A percentile compares a stretch with the other conserved stretches of the same genome.
Evolutionary conservation across 2,113 vertebrate species (phyloP).

Genomic region (Nestor notabilis): DNA sequence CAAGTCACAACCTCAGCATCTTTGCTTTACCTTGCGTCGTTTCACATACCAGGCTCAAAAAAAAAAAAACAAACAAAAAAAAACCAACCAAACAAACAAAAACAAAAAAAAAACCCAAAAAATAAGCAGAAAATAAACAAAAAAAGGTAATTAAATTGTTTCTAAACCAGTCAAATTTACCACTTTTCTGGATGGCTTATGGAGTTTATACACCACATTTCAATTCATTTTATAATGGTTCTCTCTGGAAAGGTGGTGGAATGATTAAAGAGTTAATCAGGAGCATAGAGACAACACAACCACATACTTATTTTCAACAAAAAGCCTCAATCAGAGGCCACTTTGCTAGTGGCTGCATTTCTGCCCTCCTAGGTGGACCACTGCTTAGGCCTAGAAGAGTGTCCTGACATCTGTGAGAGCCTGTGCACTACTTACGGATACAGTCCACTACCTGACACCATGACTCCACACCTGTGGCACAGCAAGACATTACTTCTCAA

Average conservation of each 20-base stretch:
- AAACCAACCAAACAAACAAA: no score
- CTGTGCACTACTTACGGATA: background rate
- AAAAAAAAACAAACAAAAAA: no score
- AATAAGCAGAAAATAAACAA: background rate
- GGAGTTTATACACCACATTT: background rate
- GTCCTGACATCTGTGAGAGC: background rate
- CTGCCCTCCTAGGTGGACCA: fast-evolving
- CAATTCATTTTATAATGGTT: background rate
- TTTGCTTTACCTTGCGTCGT: background rate
- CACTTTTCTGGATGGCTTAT: background rate
- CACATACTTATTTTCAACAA: background rate
- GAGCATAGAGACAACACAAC: fast-evolving
- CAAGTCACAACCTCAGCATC: background rate
- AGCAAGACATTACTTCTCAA: background rate
- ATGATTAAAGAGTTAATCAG: background rate
- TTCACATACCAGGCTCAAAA: background rate
- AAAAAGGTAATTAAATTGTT: background rate
- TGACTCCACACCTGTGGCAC: background rate
- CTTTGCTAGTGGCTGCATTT: background rate
- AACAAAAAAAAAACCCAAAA: background rate
- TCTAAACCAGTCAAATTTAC: background rate
- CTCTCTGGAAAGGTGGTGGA: background rate
- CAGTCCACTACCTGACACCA: background rate
- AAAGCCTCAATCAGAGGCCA: background rate
- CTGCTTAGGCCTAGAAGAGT: background rate